Evolutionary conservation across 1,140 invertebrate genomes (phyloP).

Genomic region (Aleiodes sp.): DNA sequence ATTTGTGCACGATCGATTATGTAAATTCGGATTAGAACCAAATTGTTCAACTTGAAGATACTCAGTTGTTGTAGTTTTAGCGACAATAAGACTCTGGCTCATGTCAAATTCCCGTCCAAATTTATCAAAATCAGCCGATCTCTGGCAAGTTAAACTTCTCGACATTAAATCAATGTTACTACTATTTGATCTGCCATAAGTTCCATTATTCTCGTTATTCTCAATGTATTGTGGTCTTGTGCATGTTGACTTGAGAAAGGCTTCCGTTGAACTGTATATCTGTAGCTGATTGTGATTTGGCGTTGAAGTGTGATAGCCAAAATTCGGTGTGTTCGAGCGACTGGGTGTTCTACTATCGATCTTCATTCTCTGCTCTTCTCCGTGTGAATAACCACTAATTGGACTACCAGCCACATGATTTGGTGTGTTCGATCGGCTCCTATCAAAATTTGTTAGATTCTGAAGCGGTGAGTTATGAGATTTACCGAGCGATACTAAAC

Average conservation of each 20-base stretch:
- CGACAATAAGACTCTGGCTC: constrained; percentile 62
- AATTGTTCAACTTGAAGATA: constrained; percentile 59
- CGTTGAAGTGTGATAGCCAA: constrained; percentile 38
- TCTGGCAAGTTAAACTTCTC: constrained; percentile 53
- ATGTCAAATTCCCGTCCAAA: constrained; percentile 56
- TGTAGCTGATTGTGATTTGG: constrained; percentile 55
- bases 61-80: constrained; percentile 61
- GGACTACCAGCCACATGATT: constrained; percentile 27
- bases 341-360: constrained; percentile 32
- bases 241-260: constrained; percentile 48
- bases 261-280: constrained; percentile 47
- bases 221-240: constrained; percentile 44
- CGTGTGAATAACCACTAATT: not conserved
- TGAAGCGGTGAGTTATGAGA: constrained; percentile 47
- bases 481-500: constrained; percentile 52
- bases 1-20: constrained; percentile 37
- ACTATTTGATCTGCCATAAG: constrained; percentile 26
- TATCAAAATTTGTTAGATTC: constrained; percentile 55
- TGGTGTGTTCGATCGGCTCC: constrained; percentile 49
- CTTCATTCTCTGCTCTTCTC: constrained; percentile 23
- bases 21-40: constrained; percentile 54
- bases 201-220: constrained; percentile 47
- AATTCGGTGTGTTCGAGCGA: constrained; percentile 35
- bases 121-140: constrained; percentile 49
- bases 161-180: constrained; percentile 51